Conservation (phyloP, 2,797 vertebrate genomes). For the Oreonectes daqikongensis region DNA sequence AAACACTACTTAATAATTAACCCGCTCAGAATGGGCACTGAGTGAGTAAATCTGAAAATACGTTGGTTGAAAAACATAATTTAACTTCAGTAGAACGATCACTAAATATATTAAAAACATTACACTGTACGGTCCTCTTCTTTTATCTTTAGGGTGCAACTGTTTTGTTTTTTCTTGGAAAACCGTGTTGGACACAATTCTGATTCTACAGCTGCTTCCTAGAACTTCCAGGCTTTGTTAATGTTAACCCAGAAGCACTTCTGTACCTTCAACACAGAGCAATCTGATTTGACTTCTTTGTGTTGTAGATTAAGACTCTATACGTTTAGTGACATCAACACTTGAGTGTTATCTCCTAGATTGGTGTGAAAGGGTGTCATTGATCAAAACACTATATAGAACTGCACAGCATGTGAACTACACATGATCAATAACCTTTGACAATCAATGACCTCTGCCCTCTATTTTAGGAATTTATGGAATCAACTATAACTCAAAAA, state of each 20-base stretch:
- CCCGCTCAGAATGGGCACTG: constrained; percentile 11
- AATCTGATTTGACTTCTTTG: background rate
- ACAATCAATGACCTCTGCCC: background rate
- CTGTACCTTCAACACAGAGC: too few species aligned
- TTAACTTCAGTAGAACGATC: too few species aligned
- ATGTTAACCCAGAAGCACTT: too few species aligned
- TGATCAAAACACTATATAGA: background rate
- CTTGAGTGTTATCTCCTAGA: constrained; percentile 17
- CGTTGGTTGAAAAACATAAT: background rate
- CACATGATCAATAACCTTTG: constrained; percentile 32
- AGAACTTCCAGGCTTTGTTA: too few species aligned
- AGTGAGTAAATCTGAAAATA: too few species aligned
- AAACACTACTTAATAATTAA: too few species aligned
- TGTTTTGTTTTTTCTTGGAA: background rate
- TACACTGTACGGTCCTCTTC: background rate
- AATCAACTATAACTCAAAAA: background rate
- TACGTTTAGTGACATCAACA: background rate
- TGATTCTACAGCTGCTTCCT: background rate
- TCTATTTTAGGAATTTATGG: background rate
- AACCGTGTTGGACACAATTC: background rate
- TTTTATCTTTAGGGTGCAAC: background rate
- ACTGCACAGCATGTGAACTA: constrained; percentile 8
- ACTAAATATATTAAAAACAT: background rate
- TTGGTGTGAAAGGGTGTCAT: constrained; percentile 25
- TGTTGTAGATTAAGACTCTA: background rate